Evolutionary conservation across 1,140 invertebrate species (phyloP).

Genomic region (Nephila pilipes): DNA sequence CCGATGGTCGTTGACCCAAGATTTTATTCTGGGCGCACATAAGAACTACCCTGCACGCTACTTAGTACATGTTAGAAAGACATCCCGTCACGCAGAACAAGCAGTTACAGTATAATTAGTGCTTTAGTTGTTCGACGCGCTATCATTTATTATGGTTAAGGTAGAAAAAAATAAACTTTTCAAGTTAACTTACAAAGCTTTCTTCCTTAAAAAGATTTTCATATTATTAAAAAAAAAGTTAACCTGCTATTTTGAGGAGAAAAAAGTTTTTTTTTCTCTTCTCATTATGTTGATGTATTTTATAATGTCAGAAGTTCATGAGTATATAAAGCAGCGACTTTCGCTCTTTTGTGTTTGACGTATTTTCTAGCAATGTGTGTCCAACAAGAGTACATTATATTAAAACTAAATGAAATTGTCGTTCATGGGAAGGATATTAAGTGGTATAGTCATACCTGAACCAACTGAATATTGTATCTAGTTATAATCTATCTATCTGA

Average conservation of each 20-base stretch:
- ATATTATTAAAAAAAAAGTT: neutral
- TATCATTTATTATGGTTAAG: neutral
- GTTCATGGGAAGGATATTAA: too few relatives aligned
- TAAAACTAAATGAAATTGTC: too few relatives aligned
- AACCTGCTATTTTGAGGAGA: neutral
- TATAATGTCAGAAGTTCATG: too few relatives aligned
- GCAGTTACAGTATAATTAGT: neutral
- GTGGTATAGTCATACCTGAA: too few relatives aligned
- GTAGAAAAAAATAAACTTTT: neutral
- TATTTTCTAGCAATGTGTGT: too few relatives aligned
- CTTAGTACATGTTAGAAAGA: neutral
- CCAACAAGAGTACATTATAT: too few relatives aligned
- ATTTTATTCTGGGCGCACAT: neutral
- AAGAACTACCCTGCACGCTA: neutral
- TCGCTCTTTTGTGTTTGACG: too few relatives aligned
- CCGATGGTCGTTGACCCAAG: neutral
- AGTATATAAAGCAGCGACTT: too few relatives aligned
- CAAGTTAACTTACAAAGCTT: neutral
- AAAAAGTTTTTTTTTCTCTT: neutral
- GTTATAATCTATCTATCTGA: too few relatives aligned
- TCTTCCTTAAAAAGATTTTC: neutral
- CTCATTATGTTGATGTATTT: too few relatives aligned
- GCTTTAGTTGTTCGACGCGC: neutral
- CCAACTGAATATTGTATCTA: too few relatives aligned
- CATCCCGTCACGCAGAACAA: neutral